Evolutionary conservation across 1,140 invertebrate species (phyloP).

Genomic region (Chironomus striatipennis): DNA sequence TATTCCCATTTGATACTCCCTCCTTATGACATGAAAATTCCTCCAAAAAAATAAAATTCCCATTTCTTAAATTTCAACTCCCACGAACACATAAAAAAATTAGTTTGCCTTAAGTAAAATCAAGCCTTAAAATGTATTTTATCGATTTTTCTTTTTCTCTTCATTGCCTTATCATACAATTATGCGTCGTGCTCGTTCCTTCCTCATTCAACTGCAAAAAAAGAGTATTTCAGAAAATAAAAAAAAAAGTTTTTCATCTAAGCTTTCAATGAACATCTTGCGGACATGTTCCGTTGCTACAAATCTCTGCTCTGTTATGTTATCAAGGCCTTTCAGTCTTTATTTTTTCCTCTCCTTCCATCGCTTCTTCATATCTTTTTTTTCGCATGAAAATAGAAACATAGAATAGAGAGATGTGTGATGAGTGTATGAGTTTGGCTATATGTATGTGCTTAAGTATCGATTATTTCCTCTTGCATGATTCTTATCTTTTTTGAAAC

Average conservation of each 20-base stretch:
- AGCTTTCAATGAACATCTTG: conserved; percentile 2
- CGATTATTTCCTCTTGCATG: conserved; percentile 12
- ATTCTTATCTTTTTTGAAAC: conserved; percentile 4
- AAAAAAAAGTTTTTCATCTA: neutral
- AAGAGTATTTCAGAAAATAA: neutral
- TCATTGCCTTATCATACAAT: neutral
- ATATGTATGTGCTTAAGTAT: neutral
- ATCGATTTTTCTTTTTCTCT: neutral
- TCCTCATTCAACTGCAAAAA: too few relatives aligned
- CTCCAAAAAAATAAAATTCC: too few relatives aligned
- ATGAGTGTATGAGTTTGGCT: neutral
- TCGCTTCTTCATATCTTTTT: too few relatives aligned
- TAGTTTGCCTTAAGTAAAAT: neutral
- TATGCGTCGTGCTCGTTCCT: neutral
- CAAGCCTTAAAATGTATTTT: neutral
- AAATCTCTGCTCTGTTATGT: neutral
- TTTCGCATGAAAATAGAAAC: too few relatives aligned
- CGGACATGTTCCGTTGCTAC: neutral
- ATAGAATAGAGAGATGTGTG: too few relatives aligned
- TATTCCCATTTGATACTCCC: too few relatives aligned
- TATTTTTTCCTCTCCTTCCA: neutral
- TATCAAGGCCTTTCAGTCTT: conserved; percentile 3
- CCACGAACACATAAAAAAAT: too few relatives aligned
- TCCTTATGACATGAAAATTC: too few relatives aligned
- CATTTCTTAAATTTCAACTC: too few relatives aligned